phyloP scores from a whole-genome alignment of 2,113 vertebrate species.

The Dolichallabes microphthalmus region DNA sequence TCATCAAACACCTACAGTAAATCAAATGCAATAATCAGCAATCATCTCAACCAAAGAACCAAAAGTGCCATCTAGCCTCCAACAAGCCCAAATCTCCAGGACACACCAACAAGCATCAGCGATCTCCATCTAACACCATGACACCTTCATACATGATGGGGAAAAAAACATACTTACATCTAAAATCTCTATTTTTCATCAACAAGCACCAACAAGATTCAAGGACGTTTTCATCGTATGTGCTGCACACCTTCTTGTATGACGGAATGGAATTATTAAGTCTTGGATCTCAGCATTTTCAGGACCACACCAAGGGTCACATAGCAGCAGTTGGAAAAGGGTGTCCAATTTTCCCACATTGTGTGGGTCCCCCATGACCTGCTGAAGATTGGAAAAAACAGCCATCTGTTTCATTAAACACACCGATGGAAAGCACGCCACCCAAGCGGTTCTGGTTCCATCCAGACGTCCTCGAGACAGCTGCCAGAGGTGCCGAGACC shows the following conservation, averaged over 20 bases:
- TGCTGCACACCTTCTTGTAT: neutral
- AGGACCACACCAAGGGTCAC: too few relatives aligned
- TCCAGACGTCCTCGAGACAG: too few relatives aligned
- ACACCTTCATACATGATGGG: neutral
- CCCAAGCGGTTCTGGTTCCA: too few relatives aligned
- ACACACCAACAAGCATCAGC: neutral
- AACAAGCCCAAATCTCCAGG: neutral
- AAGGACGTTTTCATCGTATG: neutral
- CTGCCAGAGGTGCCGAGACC: too few relatives aligned
- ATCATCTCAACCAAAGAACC: neutral
- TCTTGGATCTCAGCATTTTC: neutral
- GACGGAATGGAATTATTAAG: neutral
- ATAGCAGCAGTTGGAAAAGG: too few relatives aligned
- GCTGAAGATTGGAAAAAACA: too few relatives aligned
- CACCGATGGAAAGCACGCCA: too few relatives aligned
- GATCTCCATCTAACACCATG: neutral
- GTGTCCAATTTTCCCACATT: too few relatives aligned
- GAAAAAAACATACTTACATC: neutral
- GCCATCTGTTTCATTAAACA: too few relatives aligned
- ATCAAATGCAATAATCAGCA: neutral
- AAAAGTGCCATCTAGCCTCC: neutral
- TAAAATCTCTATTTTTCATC: neutral
- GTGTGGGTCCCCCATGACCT: too few relatives aligned
- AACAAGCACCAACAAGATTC: neutral
- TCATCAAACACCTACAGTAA: neutral